Conservation (phyloP, 2,888 invertebrate species). For the Cyclophora punctaria region DNA sequence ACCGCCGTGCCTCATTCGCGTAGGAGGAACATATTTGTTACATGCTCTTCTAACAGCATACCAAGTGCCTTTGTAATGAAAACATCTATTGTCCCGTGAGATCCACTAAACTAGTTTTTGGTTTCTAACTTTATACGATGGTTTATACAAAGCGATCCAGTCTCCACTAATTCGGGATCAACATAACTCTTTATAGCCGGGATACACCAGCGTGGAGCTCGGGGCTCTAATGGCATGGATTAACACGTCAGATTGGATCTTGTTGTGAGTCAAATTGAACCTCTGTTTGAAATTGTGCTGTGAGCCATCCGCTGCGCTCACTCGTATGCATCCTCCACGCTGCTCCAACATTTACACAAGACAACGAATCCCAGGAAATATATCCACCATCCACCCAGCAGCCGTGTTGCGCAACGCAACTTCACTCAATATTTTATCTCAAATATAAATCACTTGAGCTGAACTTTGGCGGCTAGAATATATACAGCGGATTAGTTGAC, state of each 20-base stretch:
- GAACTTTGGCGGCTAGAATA: too few relatives aligned
- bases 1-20: conserved; percentile 8
- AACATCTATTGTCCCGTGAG: conserved; percentile 4
- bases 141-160: neutral
- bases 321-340: neutral
- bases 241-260: conserved; percentile 12
- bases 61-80: conserved; percentile 6
- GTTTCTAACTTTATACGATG: neutral
- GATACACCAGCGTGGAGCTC: conserved; percentile 5
- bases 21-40: conserved; percentile 8
- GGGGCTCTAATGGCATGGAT: conserved; percentile 11
- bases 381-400: neutral
- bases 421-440: neutral
- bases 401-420: neutral
- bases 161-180: conserved; percentile 8
- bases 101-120: conserved; percentile 5
- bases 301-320: neutral
- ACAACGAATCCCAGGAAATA: neutral
- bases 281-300: neutral
- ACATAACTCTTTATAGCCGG: conserved; percentile 11
- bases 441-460: too few relatives aligned
- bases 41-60: conserved; percentile 1
- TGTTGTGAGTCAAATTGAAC: neutral
- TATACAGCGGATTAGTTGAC: too few relatives aligned
- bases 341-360: neutral